Evolutionary conservation across 2,797 vertebrate genomes (phyloP).

Genomic region (Cheirogaleus major): DNA sequence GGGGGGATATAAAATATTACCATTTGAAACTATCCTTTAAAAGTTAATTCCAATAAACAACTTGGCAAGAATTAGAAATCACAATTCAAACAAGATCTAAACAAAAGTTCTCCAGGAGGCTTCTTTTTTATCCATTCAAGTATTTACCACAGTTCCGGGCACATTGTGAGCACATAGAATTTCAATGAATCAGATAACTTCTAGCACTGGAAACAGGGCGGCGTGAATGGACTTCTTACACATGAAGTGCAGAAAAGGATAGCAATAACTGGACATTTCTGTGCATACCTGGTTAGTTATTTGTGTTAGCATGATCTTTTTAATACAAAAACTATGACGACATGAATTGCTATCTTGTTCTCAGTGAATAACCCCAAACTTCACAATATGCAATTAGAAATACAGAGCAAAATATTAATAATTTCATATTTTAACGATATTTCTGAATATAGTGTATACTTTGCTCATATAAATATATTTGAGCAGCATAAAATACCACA

Average conservation of each 20-base stretch:
- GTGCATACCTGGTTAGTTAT: neutral
- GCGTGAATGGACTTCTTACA: neutral
- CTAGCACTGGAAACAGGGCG: neutral
- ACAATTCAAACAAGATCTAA: constrained; percentile 27
- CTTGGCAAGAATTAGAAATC: constrained; percentile 52
- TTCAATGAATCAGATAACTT: constrained; percentile 49
- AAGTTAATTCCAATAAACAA: constrained; percentile 41
- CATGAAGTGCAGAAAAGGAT: neutral
- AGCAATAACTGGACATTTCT: neutral
- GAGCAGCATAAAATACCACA: neutral
- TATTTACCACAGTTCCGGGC: neutral
- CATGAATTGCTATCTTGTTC: neutral
- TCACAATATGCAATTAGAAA: neutral
- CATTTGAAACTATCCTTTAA: constrained; percentile 18
- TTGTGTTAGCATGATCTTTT: neutral
- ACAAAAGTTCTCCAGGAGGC: constrained; percentile 35
- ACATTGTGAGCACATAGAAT: neutral
- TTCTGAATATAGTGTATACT: neutral
- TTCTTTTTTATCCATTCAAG: constrained; percentile 52
- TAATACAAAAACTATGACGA: neutral
- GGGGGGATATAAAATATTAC: neutral
- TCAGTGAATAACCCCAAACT: neutral
- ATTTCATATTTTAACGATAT: neutral
- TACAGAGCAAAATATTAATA: neutral
- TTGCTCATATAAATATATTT: neutral